Base-by-base conservation (phyloP, 2,113 vertebrate species). In the Cavia porcellus region DNA sequence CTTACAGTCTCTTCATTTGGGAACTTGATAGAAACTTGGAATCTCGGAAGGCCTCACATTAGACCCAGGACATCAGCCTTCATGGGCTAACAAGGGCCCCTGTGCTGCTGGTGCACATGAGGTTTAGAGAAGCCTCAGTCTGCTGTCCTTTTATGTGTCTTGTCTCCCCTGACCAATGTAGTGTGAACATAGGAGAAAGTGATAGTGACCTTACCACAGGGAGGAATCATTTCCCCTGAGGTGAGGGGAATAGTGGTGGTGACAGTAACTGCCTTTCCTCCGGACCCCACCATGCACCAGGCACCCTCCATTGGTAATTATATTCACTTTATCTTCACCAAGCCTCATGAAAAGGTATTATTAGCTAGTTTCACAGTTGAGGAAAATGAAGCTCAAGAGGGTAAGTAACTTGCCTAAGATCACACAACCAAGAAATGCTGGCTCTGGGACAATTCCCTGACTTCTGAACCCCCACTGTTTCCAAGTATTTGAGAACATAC, bases 1-100 rank as follows among this genome's bases (percentile, higher is more conserved):
- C 50, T 22, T 45, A 15, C 35, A 13, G 8, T 57, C 91, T 87
- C 8, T 1, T 57, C 93, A 90, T 86, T 57, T 35, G 75, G 84
- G 80, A 91, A 61, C 86, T 95, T 84, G 45, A 94, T 97, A 97
- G 68, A 89, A 93, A 93, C 74, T 77, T 20, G 42, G 62, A 45
- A 52, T 59, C 74, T 80, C 3, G 22, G 4, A 72, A 30, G 52
- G 62, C 70, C 81, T 89, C 91, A 92, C 45, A 64, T 90, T 77
- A 81, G 68, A 82, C 88, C 50, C 50, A 15, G 32, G 38, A 68
- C 35, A 11, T 93, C 92, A 66, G 70, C 70, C 57, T 75, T 42
- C 59, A 7, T 94, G 9, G 72, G 79, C 66, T 95, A 97, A 91
- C 93, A 94, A 84, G 95, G 8, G 68, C 96, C 93, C 91, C 70